Evolutionary conservation across 1,140 invertebrate species (phyloP), one percentile per base, ranked within the genome.

Genomic region (Phymastichus coffea): DNA sequence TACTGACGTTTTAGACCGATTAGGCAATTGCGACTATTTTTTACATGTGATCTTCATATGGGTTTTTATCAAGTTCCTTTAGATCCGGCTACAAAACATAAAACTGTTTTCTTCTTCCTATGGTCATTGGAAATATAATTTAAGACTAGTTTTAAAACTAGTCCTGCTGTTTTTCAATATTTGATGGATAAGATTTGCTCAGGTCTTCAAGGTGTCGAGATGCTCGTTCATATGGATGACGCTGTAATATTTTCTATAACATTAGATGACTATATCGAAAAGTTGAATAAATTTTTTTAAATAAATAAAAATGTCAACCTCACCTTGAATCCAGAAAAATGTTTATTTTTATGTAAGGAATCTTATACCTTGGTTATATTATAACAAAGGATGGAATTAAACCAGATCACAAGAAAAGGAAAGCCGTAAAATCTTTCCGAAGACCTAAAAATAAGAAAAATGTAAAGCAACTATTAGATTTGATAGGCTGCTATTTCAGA

Each of bases 1-100:
- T 7, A 73, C 80, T 19, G 73, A 77, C 10, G 69, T 67, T 10
- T 58, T 84, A 1, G 66, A 72, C 44, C 61, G 49, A 1, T 44
- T 83, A 14, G 47, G 61, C 1, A 74, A 70, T 8, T 55, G 64
- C 1, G 67, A 66, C n/a, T 74, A 65, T 19, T 80, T 82, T 47
- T 68, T 1, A 69, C 70, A 0, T 43, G 83, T 0, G 79, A 83
- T 65, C 49, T 82, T 12, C 67, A 61, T 0, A 73, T 71, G 17
- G 73, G 73, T 4, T 76, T 71, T 41, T 69, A 72, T 53, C 76
- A 78, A 37, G 70, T 79, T 1, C 56, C 47, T 53, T 63, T 67
- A 0, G 37, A 46, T 1, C 54, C 64, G 2, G 35, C 56, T 1
- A 30, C 28, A 0, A 38, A 40, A 4, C 20, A 28, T 10, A 37